Conservation (phyloP, 2,113 vertebrate genomes). For the Psephotus haematonotus region DNA sequence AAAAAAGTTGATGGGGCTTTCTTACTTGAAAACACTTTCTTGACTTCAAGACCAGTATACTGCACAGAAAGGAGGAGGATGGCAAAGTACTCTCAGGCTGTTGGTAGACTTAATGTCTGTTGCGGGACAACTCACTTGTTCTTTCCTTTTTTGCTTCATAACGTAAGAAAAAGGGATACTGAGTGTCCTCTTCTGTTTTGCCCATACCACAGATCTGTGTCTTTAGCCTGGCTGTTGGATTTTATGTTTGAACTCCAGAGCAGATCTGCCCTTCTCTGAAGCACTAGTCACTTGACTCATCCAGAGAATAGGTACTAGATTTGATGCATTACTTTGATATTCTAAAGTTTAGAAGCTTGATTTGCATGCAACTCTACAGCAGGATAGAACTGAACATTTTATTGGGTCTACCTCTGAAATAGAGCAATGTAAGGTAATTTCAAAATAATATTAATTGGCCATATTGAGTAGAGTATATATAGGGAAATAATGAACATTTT, state of each 20-base stretch:
- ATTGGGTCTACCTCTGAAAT: background rate
- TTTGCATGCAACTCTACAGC: background rate
- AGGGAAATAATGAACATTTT: background rate
- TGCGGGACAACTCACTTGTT: background rate
- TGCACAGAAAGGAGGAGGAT: background rate
- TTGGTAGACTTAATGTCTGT: background rate
- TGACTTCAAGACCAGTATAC: rapidly evolving
- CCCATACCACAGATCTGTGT: background rate
- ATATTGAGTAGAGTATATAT: background rate
- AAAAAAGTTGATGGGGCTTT: background rate
- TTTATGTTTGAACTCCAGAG: background rate
- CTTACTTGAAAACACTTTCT: background rate
- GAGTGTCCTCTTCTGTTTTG: background rate
- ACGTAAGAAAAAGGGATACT: background rate
- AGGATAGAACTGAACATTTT: background rate
- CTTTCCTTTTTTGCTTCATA: background rate
- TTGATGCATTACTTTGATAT: background rate
- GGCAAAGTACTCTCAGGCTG: background rate
- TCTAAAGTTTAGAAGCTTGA: background rate
- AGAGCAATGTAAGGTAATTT: background rate
- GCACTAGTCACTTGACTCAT: background rate
- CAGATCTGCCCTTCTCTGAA: background rate
- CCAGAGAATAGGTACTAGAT: background rate
- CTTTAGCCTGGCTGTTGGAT: background rate
- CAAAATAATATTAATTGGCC: background rate